Conservation (phyloP, 1,140 invertebrate species). For the Hesperophylax magnus region DNA sequence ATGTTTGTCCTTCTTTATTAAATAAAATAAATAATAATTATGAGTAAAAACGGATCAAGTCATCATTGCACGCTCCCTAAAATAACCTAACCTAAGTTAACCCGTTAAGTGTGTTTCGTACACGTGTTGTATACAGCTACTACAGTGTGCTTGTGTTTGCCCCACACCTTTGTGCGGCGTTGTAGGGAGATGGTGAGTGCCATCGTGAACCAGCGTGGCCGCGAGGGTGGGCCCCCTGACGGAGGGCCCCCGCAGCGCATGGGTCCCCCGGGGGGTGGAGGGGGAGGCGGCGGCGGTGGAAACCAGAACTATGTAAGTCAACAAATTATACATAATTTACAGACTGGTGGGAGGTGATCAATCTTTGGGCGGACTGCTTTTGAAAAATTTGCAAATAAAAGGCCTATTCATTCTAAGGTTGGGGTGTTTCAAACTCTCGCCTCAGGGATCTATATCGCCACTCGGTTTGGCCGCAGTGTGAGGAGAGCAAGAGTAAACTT, state of each 20-base stretch:
- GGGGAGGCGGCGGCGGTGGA: constrained; percentile 58
- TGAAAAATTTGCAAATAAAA: no score
- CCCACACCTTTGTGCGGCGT: constrained; percentile 7
- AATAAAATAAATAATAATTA: no score
- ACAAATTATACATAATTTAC: no score
- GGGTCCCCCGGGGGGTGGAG: constrained; percentile 60
- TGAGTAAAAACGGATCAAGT: no score
- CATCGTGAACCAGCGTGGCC: constrained; percentile 68
- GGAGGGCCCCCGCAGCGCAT: constrained; percentile 52
- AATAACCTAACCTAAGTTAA: neutral
- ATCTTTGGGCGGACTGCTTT: no score
- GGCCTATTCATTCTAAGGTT: no score
- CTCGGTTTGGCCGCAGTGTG: no score
- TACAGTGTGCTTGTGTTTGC: constrained; percentile 21
- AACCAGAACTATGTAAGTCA: constrained; percentile 58
- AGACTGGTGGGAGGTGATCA: no score
- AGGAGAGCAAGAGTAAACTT: no score
- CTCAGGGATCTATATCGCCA: no score
- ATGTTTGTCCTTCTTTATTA: no score
- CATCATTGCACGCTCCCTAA: neutral
- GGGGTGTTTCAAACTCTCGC: no score
- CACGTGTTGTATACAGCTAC: neutral
- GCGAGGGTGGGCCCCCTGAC: constrained; percentile 56
- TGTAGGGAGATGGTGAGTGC: constrained; percentile 67
- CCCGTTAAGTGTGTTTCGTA: neutral